Conservation (phyloP, 2,797 vertebrate genomes). For the Hypotaenidia okinawae region DNA sequence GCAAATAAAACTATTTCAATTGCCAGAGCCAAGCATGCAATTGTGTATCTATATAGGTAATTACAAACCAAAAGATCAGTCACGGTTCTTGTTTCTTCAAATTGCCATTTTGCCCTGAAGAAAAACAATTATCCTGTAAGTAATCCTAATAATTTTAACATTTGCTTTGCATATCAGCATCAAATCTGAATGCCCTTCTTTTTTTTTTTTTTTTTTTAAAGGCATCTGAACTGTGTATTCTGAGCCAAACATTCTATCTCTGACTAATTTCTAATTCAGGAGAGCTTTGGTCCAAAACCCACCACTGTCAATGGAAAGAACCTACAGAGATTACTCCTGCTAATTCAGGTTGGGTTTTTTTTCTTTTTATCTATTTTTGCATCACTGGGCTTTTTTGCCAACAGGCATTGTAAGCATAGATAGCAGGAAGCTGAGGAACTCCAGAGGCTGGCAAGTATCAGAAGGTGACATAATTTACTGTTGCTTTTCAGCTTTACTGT, state of each 20-base stretch:
- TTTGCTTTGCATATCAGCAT: conserved; percentile 32
- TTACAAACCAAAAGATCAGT: conserved; percentile 57
- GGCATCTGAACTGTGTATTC: neutral
- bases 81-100: conserved; percentile 39
- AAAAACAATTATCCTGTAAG: conserved; percentile 25
- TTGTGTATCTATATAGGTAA: conserved; percentile 52
- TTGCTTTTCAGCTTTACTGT: neutral
- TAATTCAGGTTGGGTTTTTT: neutral
- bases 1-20: conserved; percentile 53
- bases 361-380: neutral
- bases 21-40: conserved; percentile 38
- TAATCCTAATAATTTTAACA: conserved; percentile 30
- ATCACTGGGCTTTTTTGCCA: neutral
- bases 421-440: neutral
- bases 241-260: neutral
- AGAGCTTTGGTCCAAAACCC: neutral
- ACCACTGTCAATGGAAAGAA: neutral
- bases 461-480: neutral
- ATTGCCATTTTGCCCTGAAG: conserved; percentile 46
- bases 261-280: neutral
- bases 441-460: neutral
- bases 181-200: neutral
- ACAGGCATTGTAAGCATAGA: neutral
- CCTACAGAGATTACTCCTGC: neutral
- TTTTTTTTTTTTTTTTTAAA: neutral